These are phyloP conservation scores for Galerucella calmariensis DNA, from an alignment of 2,888 invertebrate genomes.

Conservation along the genomic window DNA sequence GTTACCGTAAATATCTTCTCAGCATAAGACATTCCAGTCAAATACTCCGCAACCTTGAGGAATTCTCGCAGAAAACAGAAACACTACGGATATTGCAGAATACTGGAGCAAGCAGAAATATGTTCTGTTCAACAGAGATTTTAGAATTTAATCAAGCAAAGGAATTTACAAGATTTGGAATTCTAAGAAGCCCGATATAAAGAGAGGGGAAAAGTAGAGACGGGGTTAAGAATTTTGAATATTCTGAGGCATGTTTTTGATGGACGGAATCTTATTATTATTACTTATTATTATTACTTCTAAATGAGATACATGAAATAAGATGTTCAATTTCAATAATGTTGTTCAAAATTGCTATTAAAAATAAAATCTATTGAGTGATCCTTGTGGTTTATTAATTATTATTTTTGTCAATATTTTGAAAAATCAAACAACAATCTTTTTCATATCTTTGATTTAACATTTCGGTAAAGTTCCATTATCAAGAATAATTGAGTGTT, in stretches of 20 bases:
- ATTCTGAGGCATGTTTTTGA: conserved; percentile 22
- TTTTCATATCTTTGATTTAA: too few relatives aligned
- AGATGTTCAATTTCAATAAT: too few relatives aligned
- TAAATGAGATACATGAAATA: too few relatives aligned
- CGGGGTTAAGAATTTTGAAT: conserved; percentile 29
- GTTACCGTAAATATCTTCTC: background rate
- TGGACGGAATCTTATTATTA: conserved; percentile 20
- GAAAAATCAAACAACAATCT: too few relatives aligned
- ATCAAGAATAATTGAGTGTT: too few relatives aligned
- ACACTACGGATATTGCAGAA: background rate
- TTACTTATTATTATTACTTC: too few relatives aligned
- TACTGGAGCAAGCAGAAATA: conserved; percentile 10
- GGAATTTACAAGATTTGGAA: conserved; percentile 29
- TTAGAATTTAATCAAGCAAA: conserved; percentile 32
- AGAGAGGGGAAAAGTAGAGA: background rate
- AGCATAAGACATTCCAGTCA: background rate
- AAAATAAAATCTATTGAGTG: too few relatives aligned
- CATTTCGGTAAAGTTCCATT: too few relatives aligned
- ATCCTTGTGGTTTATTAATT: too few relatives aligned
- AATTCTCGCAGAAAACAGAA: background rate
- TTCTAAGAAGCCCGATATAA: background rate
- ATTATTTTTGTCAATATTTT: too few relatives aligned
- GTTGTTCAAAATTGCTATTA: too few relatives aligned
- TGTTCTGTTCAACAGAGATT: conserved; percentile 25
- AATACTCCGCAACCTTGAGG: background rate